phyloP scores from a whole-genome alignment of 2,888 invertebrate species.

The Pheosia gnoma region DNA sequence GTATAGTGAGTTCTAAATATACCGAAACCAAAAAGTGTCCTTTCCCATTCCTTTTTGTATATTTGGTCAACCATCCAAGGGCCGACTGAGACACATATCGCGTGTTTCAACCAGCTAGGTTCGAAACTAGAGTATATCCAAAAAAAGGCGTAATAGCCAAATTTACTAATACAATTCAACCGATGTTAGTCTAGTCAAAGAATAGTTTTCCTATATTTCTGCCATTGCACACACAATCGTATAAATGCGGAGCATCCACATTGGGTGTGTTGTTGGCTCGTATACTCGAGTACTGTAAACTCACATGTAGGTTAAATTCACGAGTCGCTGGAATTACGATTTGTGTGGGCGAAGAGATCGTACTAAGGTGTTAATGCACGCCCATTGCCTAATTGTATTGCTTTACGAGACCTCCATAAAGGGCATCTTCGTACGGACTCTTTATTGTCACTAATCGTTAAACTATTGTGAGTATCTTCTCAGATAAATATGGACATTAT shows the following conservation, averaged over 20 bases:
- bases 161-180: background rate
- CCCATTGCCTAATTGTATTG: conserved; percentile 81
- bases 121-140: too few relatives aligned
- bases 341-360: conserved; percentile 71
- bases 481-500: conserved; percentile 49
- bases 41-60: too few relatives aligned
- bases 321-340: conserved; percentile 52
- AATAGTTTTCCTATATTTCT: background rate
- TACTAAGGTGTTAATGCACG: conserved; percentile 78
- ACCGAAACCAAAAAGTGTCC: too few relatives aligned
- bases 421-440: conserved; percentile 58
- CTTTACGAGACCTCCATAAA: conserved; percentile 76
- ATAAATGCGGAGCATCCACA: conserved; percentile 54
- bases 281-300: conserved; percentile 45
- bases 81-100: too few relatives aligned
- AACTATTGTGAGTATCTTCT: conserved; percentile 57
- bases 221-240: conserved; percentile 36
- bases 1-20: too few relatives aligned
- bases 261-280: conserved; percentile 54
- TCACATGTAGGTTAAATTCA: conserved; percentile 67
- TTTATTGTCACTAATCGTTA: conserved; percentile 75
- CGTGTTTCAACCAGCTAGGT: too few relatives aligned
- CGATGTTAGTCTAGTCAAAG: conserved; percentile 9
- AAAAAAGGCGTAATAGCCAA: too few relatives aligned
- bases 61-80: too few relatives aligned